Evolutionary conservation across 1,140 invertebrate species (phyloP), one percentile per base, ranked within the genome.

Genomic region (Dendrolimus kikuchii): DNA sequence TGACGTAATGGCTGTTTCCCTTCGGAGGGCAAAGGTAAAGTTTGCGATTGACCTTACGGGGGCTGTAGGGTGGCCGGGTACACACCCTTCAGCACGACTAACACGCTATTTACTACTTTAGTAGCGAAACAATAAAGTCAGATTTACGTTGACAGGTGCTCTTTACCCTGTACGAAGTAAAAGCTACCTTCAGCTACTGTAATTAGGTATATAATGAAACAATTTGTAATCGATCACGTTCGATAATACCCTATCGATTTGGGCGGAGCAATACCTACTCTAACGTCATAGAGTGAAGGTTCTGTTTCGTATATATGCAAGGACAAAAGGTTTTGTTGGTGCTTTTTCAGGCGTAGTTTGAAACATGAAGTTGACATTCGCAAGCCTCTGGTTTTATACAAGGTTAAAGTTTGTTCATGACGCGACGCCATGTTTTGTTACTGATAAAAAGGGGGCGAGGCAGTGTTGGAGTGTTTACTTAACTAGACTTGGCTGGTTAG

Each of bases 191-290:
- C 57, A 57, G 64, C 62, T 46, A 53, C 53, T 57, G 68, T 71
- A 73, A 77, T 76, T 80, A 71, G 64, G 64, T 66, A 59, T 57
- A 70, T 64, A 72, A 69, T 71, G 66, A 71, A 74, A 72, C 60
- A 74, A 68, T 74, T 75, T 74, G 68, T 68, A 67, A 72, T 66
- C 71, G 63, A 74, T 77, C 57, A 69, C 49, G 56, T 60, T 60
- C 53, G 50, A 61, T 63, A 64, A 62, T 64, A 43, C 47, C 8
- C 44, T 44, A 45, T 51, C 51, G 40, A 55, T 59, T 10, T 45
- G 37, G 48, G 41, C 51, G 42, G 56, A 61, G 57, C 62, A 75
- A 64, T 61, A 61, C 60, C 40, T 57, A 66, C 56, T 49, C 42
- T 55, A 64, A 40, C 36, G 23, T 23, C 42, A 54, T 42, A 41